phyloP scores from a whole-genome alignment of 2,888 invertebrate genomes.

The Amblyjoppa proteus region DNA sequence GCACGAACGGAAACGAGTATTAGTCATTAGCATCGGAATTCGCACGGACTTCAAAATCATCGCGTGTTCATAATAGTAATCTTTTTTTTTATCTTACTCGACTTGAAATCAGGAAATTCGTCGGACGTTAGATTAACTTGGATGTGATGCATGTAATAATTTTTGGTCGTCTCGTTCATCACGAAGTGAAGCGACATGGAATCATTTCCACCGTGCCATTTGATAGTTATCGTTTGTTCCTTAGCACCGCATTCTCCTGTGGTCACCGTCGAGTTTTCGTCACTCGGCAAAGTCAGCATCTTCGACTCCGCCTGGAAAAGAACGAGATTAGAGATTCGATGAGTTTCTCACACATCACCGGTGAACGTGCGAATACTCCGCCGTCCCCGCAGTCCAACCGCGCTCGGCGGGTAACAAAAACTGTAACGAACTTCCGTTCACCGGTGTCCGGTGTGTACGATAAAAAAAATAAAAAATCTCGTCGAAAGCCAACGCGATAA shows the following conservation, averaged over 20 bases:
- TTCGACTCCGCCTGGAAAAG: constrained; percentile 79
- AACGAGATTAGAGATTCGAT: constrained; percentile 55
- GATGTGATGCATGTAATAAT: constrained; percentile 77
- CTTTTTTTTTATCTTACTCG: constrained; percentile 71
- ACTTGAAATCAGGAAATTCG: constrained; percentile 81
- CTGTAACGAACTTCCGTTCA: not conserved
- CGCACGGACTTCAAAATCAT: not conserved
- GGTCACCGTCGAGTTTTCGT: constrained; percentile 80
- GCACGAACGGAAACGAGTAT: not conserved
- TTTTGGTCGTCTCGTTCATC: constrained; percentile 80
- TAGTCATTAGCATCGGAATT: not conserved
- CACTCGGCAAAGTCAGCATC: constrained; percentile 84
- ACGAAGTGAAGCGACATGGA: constrained; percentile 84
- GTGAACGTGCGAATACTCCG: not conserved
- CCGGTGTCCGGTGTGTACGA: not conserved
- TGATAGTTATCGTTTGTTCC: constrained; percentile 81
- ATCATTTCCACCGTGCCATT: constrained; percentile 81
- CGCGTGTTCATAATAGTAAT: not conserved
- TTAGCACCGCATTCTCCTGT: constrained; percentile 84
- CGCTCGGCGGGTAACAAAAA: constrained; percentile 18
- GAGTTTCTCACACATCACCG: not conserved
- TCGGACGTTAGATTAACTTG: constrained; percentile 76
- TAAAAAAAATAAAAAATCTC: not conserved
- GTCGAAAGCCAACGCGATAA: too few relatives aligned
- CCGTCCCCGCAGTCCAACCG: not conserved